Evolutionary conservation across 2,797 vertebrate genomes (phyloP), one percentile per base, ranked within the genome.

Genomic region (Microctenopoma steveboyesi): DNA sequence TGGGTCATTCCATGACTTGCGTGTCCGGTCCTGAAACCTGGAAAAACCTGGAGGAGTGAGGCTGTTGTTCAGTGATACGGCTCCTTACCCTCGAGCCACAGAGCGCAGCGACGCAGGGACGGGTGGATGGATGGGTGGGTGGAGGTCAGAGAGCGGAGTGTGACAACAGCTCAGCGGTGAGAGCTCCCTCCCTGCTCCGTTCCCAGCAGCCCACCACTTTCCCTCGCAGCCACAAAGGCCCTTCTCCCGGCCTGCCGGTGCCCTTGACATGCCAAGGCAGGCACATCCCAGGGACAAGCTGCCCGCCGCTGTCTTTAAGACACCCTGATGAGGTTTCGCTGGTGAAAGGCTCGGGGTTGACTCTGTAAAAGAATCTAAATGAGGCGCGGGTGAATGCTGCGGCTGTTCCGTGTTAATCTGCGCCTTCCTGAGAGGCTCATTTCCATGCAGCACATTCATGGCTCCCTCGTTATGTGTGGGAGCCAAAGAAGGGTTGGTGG

Each of bases 151-250:
- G 79, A 82, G 67, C 53, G 55, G 48, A 61, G 70, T 71, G 66
- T 82, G 86, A 89, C 89, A 91, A 83, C 88, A 77, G 60, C 82
- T 56, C 85, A 78, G 85, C 46, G 78, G 89, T 92, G 91, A 90
- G 81, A 89, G 87, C 76, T 64, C 77, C 76, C 66, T 76, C 77
- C 69, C 73, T 25, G 60, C 81, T 86, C 78, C 27, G 69, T 86
- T 91, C 84, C 89, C 83, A 89, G 79, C 74, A 85, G 63, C 69
- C 75, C 62, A 68, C 48, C 57, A 64, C 70, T 83, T 74, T 75
- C 85, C 88, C 88, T 90, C 82, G 78, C 82, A 91, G 90, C 87
- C 81, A 91, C 80, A 88, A 89, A 90, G 83, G 88, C 85, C 92
- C 92, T 93, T 90, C 82, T 85, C 69, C 65, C 53, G 54, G 69